Base-by-base conservation (phyloP, 2,888 invertebrate genomes). In the Sinhomidia bicolor region DNA sequence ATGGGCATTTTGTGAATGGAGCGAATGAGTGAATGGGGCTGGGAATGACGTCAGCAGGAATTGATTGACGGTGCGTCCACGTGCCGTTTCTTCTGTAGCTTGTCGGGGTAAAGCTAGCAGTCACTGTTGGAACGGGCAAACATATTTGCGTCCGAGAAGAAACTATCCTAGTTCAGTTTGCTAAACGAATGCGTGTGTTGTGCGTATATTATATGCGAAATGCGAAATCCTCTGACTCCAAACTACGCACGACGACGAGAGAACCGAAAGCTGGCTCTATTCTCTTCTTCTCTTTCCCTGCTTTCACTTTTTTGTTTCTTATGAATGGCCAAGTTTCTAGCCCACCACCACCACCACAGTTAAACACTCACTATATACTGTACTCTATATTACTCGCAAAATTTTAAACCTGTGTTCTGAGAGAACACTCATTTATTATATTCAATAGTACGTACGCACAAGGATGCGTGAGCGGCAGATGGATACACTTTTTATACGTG, bases 41-140 rank as follows among this genome's bases (percentile, higher is more conserved):
- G 91, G 88, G 89, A 89, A 91, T 96, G 96, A 96, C 96, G 96
- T 96, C 96, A 96, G 95, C 93, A 88, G 90, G 95, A 95, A 95
- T 95, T 95, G 95, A 95, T 95, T 95, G 95, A 95, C 94, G 94
- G 94, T 93, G 93, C 93, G 94, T 47, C 94, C 92, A 95, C 95
- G 92, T 92, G 93, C 92, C 92, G 90, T 92, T 91, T 89, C 90
- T 10, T 57, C 60, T 84, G 5, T 57, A 44, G 60, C 36, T 85
- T 85, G 65, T 60, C 10, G 17, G 47, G 29, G 7, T 32, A 41
- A 54, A 47, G 44, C 44, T n/a, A n/a, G n/a, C n/a, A 47, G 44
- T 5, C 17, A n/a, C 65, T 65, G 65, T 65, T 65, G 36, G 32
- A 74, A 44, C 20, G 9, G 44, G 17, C 20, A 12, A 20, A 17